Evolutionary conservation across 2,888 invertebrate genomes (phyloP), one percentile per base, ranked within the genome.

Genomic region (Anthophora plumipes): DNA sequence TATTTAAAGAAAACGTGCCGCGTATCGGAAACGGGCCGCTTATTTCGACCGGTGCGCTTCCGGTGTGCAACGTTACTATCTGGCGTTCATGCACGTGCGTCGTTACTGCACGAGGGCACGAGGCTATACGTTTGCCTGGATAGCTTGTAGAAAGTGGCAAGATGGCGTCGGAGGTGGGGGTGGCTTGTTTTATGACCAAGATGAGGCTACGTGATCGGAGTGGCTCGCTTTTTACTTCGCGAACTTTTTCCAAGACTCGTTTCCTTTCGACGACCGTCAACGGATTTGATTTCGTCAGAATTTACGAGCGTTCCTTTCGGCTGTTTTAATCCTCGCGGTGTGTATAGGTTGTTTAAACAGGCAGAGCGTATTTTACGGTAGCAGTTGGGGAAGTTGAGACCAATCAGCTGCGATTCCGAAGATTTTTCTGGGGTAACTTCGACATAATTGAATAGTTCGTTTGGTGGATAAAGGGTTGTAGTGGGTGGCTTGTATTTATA

Each of bases 191-290:
- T 88, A 89, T 63, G 86, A 81, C 64, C 85, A 74, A 91, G 91
- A 92, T 92, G 92, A 90, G 90, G 88, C 90, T 91, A 92, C 92
- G 92, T 92, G 92, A 92, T 91, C 91, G 89, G 92, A 90, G 90
- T 91, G 73, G 57, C 64, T 66, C 73, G 69, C 57, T 75, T 71
- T 64, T 70, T 22, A 12, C 50, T 46, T n/a, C 7, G 43, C 82
- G 86, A 90, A 89, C 87, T 89, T 90, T 88, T 88, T 90, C n/a
- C 85, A 86, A 78, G 80, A 84, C 57, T 87, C 77, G 85, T 87
- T 88, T 75, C 83, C 77, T 69, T 66, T 77, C 78, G 66, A 64
- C 73, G 80, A 72, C 61, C 70, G 55, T 66, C 74, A 63, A 39
- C 52, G 73, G 67, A 81, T 88, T 88, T 84, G 80, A 82, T 80